Conservation (phyloP, 2,113 vertebrate species). For the Nycticorax nycticorax region DNA sequence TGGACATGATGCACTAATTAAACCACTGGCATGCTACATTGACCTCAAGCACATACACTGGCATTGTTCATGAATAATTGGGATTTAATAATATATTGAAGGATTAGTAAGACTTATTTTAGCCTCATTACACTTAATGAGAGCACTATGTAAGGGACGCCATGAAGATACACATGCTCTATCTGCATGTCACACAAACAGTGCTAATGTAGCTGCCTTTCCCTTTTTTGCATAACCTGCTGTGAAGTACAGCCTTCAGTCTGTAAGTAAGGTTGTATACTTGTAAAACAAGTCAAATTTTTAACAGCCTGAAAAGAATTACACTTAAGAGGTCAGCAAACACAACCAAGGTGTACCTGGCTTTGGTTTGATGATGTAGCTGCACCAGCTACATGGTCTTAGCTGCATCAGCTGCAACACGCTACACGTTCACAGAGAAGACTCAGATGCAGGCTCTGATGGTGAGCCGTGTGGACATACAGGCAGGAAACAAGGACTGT, state of each 20-base stretch:
- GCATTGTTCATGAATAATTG: constrained; percentile 17
- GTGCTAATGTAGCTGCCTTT: neutral
- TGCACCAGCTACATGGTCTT: neutral
- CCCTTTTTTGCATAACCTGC: neutral
- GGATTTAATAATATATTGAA: constrained; percentile 26
- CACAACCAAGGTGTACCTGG: too few relatives aligned
- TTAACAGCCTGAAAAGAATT: neutral
- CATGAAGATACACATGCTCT: neutral
- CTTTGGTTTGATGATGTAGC: neutral
- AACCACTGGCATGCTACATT: neutral
- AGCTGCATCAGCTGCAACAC: neutral
- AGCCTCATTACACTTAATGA: constrained; percentile 24
- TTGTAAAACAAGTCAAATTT: neutral
- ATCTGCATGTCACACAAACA: neutral
- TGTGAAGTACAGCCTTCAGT: neutral
- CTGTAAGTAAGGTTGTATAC: neutral
- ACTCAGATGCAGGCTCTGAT: too few relatives aligned
- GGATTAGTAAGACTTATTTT: constrained; percentile 9
- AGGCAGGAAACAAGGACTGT: neutral
- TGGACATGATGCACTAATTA: constrained; percentile 23
- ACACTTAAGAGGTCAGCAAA: neutral
- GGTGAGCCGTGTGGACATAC: rapidly evolving
- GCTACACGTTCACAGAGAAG: rapidly evolving
- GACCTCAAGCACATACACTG: neutral
- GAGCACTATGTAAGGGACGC: neutral